These are phyloP conservation scores for Perizoma affinitatum DNA, from an alignment of 2,888 invertebrate genomes.

Conservation along the genomic window DNA sequence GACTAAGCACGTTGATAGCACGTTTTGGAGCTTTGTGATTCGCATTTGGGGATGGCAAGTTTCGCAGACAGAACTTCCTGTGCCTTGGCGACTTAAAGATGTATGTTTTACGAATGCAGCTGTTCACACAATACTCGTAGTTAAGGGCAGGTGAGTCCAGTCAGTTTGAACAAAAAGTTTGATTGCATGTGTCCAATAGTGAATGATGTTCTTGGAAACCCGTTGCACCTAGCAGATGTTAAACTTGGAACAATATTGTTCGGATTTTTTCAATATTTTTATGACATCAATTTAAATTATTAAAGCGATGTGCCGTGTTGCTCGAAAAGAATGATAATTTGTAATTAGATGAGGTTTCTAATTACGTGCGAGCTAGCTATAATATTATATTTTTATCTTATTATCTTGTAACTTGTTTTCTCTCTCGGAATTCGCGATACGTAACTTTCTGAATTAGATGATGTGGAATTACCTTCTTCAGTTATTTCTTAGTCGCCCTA, in stretches of 20 bases:
- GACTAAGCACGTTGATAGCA: slow-evolving; percentile 20
- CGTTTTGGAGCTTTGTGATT: slow-evolving; percentile 33
- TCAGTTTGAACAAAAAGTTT: slow-evolving; percentile 30
- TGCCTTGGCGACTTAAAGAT: slow-evolving; percentile 19
- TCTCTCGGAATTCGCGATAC: slow-evolving; percentile 20
- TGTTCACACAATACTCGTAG: slow-evolving; percentile 30
- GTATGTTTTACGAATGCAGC: slow-evolving; percentile 26
- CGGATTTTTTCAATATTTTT: slow-evolving; percentile 5
- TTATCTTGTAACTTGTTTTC: slow-evolving; percentile 28
- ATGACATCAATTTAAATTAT: slow-evolving; percentile 14
- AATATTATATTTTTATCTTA: slow-evolving; percentile 28
- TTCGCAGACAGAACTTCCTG: slow-evolving; percentile 32
- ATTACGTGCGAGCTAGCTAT: slow-evolving; percentile 29
- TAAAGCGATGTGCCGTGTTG: slow-evolving; percentile 22
- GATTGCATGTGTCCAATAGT: slow-evolving; percentile 4
- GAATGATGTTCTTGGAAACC: slow-evolving; percentile 17
- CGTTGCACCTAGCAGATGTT: slow-evolving; percentile 26
- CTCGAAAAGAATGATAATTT: slow-evolving; percentile 29
- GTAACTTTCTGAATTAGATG: slow-evolving; percentile 19
- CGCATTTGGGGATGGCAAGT: slow-evolving; percentile 13
- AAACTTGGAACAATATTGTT: slow-evolving; percentile 19
- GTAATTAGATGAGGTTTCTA: slow-evolving; percentile 28
- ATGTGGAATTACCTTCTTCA: too few species aligned
- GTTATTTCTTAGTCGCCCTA: slow-evolving; percentile 1
- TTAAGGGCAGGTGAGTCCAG: slow-evolving; percentile 30